Evolutionary conservation across 2,888 invertebrate genomes (phyloP).

Genomic region (Eilema sororculum): DNA sequence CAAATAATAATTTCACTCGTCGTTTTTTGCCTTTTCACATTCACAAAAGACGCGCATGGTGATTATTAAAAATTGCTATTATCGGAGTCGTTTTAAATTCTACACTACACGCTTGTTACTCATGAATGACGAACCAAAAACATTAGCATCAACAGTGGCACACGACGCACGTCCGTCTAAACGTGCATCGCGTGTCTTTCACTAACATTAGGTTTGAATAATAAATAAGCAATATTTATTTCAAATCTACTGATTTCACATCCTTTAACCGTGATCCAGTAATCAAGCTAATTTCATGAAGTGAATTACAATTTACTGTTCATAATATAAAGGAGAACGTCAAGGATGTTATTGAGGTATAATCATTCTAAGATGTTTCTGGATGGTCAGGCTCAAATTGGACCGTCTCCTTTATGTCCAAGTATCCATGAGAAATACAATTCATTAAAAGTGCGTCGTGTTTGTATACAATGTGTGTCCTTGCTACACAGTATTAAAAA

Average conservation of each 20-base stretch:
- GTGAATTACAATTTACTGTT: background rate
- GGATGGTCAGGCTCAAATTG: no score
- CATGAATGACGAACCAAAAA: slow-evolving; percentile 61
- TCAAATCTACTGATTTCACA: slow-evolving; percentile 22
- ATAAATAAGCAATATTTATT: slow-evolving; percentile 35
- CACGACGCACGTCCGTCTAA: slow-evolving; percentile 80
- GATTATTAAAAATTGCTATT: slow-evolving; percentile 40
- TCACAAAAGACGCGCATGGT: background rate
- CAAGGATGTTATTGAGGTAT: no score
- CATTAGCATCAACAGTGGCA: slow-evolving; percentile 73
- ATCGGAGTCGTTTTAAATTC: slow-evolving; percentile 59
- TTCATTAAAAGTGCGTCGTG: slow-evolving; percentile 37
- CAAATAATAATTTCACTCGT: background rate
- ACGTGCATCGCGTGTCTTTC: slow-evolving; percentile 19
- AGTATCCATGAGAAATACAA: slow-evolving; percentile 26
- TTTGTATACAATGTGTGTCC: slow-evolving; percentile 56
- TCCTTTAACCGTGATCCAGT: background rate
- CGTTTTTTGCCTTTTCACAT: background rate
- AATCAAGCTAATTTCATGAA: slow-evolving; percentile 1
- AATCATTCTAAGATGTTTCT: no score
- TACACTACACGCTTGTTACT: slow-evolving; percentile 63
- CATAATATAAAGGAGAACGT: background rate
- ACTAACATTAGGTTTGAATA: slow-evolving; percentile 70
- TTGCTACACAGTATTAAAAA: slow-evolving; percentile 46
- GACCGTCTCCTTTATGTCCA: slow-evolving; percentile 5